Evolutionary conservation across 2,797 vertebrate genomes (phyloP), one percentile per base, ranked within the genome.

Genomic region (Dermochelys coriacea): DNA sequence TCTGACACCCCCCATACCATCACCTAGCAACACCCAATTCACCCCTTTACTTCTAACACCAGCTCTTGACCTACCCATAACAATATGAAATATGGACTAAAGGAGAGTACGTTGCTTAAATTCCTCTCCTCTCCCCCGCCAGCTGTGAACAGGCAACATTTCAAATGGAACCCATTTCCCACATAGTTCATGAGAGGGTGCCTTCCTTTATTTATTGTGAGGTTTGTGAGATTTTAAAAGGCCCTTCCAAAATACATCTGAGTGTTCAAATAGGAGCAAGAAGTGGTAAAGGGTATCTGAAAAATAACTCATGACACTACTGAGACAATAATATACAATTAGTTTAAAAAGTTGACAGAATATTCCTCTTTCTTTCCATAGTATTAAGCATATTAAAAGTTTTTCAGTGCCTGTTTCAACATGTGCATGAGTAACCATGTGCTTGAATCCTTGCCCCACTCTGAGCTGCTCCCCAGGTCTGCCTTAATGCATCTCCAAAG

Each of bases 111-210:
- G 12, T 51, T 95, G 8, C 51, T 96, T 81, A 83, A 55, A 31
- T 41, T 89, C 29, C 1, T 91, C 55, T n/a, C 19, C 85, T 59
- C 83, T 8, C 4, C 29, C 18, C 57, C 7, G 15, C 81, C 91
- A 90, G 84, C 68, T 47, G 85, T 86, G 64, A 94, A 86, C 64
- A 89, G 80, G 82, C 85, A 90, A 91, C 94, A 91, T 93, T 96
- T 90, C 94, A 82, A 59, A 74, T 45, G 37, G 23, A 25, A 45
- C 10, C 41, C 41, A 74, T 74, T 59, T 82, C 2, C 5, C 45
- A 84, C 21, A 29, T 29, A 27, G 12, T 47, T 45, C 41, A 15
- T 7, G 15, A 68, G n/a, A n/a, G 16, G 41, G 11, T 75, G 12
- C 71, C 37, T 27, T 47, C 25, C 34, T 68, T 64, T 68, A 68